Conservation (phyloP, 2,797 vertebrate species). For the Monodelphis domestica region DNA sequence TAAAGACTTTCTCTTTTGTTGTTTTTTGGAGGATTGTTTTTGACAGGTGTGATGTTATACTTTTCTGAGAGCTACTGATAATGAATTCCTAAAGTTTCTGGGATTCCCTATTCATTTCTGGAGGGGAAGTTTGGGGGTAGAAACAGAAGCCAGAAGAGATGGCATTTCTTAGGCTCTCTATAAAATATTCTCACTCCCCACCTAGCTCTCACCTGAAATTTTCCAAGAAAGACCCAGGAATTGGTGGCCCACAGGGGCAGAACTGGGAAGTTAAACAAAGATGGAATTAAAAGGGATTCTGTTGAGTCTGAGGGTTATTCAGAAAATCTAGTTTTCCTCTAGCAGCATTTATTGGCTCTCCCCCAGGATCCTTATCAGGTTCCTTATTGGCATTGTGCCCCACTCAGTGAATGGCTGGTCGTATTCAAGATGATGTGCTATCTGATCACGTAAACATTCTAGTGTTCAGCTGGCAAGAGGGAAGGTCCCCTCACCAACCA, state of each 20-base stretch:
- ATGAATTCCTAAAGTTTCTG: not conserved
- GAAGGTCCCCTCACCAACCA: not conserved
- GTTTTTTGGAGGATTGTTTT: slow-evolving; percentile 3
- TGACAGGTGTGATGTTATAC: slow-evolving; percentile 37
- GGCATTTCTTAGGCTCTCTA: accelerated
- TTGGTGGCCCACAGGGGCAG: not conserved
- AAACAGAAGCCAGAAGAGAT: not conserved
- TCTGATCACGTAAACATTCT: not conserved
- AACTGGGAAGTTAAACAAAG: too few species aligned
- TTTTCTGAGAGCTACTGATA: slow-evolving; percentile 13
- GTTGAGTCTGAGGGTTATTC: not conserved
- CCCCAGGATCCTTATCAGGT: not conserved
- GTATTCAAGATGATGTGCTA: not conserved
- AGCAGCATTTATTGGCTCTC: accelerated
- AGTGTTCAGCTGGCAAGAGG: not conserved
- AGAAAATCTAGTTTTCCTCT: not conserved
- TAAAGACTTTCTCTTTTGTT: slow-evolving; percentile 14
- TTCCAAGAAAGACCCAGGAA: not conserved
- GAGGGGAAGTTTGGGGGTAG: not conserved
- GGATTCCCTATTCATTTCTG: not conserved
- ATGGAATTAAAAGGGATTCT: not conserved
- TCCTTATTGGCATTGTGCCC: not conserved
- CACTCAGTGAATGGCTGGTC: not conserved
- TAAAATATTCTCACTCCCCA: not conserved
- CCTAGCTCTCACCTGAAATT: not conserved